Base-by-base conservation (phyloP, 1,140 invertebrate species). In the Drosophila prosaltans region DNA sequence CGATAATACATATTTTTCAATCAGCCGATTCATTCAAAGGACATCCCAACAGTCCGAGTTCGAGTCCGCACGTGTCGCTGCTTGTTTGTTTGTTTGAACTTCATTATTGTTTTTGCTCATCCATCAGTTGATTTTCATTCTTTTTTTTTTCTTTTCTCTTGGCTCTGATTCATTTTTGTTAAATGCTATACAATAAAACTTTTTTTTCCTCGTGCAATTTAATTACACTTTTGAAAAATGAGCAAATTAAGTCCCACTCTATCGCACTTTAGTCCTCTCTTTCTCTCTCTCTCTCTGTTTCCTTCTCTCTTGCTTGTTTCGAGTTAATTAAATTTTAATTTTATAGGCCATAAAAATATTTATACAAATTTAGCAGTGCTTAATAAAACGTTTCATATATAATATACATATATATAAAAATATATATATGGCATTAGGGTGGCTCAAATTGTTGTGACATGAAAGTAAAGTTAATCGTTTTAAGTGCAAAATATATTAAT, bases 261-360 rank as follows among this genome's bases (percentile, higher is more conserved):
- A n/a, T 21, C 2, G 21, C 45, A 10, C 45, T 51, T 8, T 3
- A 8, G 9, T 10, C 1, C 41, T 61, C 24, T 26, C 16, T 61
- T 28, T 2, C 36, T 30, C 36, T 40, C 11, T 11, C 10, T n/a
- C 10, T 60, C 10, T 21, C 58, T 58, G n/a, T 6, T 11, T 58
- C 62, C 40, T 24, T 26, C 8, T 64, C 21, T 16, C 24, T 7
- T 45, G 57, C 39, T 10, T 32, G 28, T 54, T 67, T 40, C 7
- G 48, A 71, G 69, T 86, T 82, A 80, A 86, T 86, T 88, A 88
- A 74, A 83, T 78, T 88, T 80, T 69, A 70, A 83, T 77, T 79
- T 82, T 65, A 63, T 71, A 54, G 60, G 69, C 65, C 59, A 76
- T 65, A 78, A 78, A 85, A 81, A 78, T 86, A 81, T 81, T 81